phyloP scores from a whole-genome alignment of 1,140 invertebrate genomes.

The Oreohelix idahoensis region DNA sequence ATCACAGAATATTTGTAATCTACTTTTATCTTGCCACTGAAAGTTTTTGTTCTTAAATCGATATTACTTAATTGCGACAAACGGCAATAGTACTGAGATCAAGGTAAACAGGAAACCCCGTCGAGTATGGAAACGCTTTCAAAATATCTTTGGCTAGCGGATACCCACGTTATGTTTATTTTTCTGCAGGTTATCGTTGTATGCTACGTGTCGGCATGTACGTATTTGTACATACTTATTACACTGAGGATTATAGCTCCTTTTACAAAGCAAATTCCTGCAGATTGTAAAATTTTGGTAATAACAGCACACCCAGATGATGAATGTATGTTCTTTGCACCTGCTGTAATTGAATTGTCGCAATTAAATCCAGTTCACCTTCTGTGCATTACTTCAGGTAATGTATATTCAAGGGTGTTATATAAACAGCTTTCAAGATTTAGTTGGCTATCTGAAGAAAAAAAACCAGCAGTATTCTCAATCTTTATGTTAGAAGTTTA shows the following conservation, averaged over 20 bases:
- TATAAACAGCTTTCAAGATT: no score
- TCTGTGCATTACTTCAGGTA: constrained; percentile 90
- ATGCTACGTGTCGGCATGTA: not conserved
- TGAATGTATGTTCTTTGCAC: constrained; percentile 98
- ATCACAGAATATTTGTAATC: no score
- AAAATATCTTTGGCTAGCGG: not conserved
- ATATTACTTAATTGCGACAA: not conserved
- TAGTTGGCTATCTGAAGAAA: no score
- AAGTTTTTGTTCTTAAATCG: no score
- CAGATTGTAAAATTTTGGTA: constrained; percentile 78
- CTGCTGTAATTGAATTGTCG: constrained; percentile 83
- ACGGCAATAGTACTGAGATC: not conserved
- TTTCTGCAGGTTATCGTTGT: not conserved
- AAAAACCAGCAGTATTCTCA: no score
- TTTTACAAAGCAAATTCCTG: not conserved
- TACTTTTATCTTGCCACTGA: no score
- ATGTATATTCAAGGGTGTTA: no score
- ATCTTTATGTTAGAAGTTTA: no score
- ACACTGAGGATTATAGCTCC: not conserved
- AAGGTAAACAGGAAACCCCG: not conserved
- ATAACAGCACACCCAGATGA: constrained; percentile 93
- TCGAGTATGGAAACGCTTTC: not conserved
- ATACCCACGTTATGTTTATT: not conserved
- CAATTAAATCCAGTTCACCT: constrained; percentile 81
- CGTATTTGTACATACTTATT: not conserved